Evolutionary conservation across 2,888 invertebrate species (phyloP), one percentile per base, ranked within the genome.

Genomic region (Diarsia rubi): DNA sequence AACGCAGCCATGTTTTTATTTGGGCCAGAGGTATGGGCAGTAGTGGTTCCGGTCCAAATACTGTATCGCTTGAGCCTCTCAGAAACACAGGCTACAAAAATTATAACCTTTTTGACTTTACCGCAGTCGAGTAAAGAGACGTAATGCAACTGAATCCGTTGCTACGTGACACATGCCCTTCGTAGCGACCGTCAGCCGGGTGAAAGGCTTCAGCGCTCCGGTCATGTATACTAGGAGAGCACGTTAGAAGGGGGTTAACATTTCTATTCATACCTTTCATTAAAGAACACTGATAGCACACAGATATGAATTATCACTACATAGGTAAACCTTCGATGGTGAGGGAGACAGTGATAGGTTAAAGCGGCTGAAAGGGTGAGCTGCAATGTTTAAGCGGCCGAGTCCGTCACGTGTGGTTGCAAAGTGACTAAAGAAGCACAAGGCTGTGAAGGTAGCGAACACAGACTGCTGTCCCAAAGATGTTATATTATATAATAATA

Each of bases 171-270:
- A 24, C 27, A 16, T 8, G 24, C 16, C 57, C 16, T 57, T 27
- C 57, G 57, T 19, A 57, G 57, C 57, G 27, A 19, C 27, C 44
- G 60, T 31, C 49, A 62, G 24, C 42, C 11, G n/a, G 11, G 37
- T 1, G 42, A 24, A 68, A 66, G 62, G 27, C 45, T 75, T 66
- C 37, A 44, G 44, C 24, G 60, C 44, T 62, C 21, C 45, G 16
- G 52, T 62, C 44, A 75, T 45, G 3, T 52, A n/a, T 67, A 75
- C 27, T 49, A 75, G 75, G 67, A 62, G 1, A 21, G 19, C 16
- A 75, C 16, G 37, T 37, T 37, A 16, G 0, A 9, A 45, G 42
- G 24, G 24, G 42, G 14, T n/a, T 19, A 31, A 16, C 5, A n/a
- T 73, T 45, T 37, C 6, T 24, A 62, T 62, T 42, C 21, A 11